Evolutionary conservation across 2,888 invertebrate genomes (phyloP), one percentile per base, ranked within the genome.

Genomic region (Cactoblastis cactorum): DNA sequence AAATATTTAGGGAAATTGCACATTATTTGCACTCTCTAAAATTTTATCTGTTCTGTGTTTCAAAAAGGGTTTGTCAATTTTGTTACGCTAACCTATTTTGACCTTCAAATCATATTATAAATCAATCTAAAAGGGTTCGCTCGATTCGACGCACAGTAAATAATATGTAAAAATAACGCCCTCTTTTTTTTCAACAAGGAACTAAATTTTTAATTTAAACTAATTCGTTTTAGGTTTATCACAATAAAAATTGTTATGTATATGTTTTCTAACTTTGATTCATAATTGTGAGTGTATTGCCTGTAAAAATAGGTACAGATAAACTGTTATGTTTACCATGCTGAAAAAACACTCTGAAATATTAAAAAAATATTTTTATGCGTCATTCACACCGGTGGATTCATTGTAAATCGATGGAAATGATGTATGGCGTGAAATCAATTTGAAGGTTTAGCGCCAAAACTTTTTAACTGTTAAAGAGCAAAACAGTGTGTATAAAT

Each of bases 391-490:
- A 43, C 32, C 43, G 32, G 43, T 28, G 43, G 43, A 43, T 43
- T 43, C 28, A 28, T 43, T 43, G 28, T 43, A 32, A 43, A 43
- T 43, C 28, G 32, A 43, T 43, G 43, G 15, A 43, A 43, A 28
- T 43, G 43, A 43, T 43, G 43, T 43, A 43, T 43, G 17, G 43
- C 43, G 43, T 43, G 28, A 43, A 43, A 43, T 43, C 43, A 43
- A 43, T 43, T 43, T 43, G 32, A 43, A 43, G 43, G 28, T 43
- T 43, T 43, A 28, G 43, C 43, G 43, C 43, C 28, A 15, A 28
- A 17, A 3, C 28, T 43, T 43, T 41, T 43, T 24, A 14, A n/a
- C n/a, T n/a, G n/a, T n/a, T n/a, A n/a, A n/a, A n/a, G n/a, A n/a
- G 11, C 22, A 28, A 32, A 32, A 43, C 11, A 15, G 43, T 15